Evolutionary conservation across 2,797 vertebrate species (phyloP).

Genomic region (Hydrocynus forskahlii): DNA sequence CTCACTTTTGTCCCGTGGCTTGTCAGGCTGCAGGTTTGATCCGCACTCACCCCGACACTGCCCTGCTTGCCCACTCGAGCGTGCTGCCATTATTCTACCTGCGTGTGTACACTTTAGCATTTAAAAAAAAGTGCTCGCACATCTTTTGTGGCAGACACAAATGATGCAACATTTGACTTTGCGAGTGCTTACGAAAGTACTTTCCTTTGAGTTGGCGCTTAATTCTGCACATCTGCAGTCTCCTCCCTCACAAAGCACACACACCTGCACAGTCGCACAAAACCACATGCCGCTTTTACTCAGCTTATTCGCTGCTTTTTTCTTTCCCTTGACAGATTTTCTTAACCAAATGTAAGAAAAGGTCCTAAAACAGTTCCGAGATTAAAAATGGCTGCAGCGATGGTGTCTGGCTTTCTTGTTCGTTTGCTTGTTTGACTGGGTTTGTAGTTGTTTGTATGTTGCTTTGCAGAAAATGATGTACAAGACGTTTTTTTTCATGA

Average conservation of each 20-base stretch:
- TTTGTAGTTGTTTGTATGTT: conserved; percentile 2
- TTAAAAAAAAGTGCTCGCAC: conserved; percentile 75
- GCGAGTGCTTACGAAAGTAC: conserved; percentile 80
- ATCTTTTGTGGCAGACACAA: conserved; percentile 71
- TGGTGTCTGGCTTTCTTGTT: not conserved
- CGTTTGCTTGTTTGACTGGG: not conserved
- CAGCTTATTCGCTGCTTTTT: conserved; percentile 14
- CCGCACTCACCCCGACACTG: conserved; percentile 57
- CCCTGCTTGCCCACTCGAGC: conserved; percentile 81
- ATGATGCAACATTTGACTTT: conserved; percentile 81
- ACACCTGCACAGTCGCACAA: conserved; percentile 51
- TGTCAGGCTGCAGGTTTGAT: conserved; percentile 39
- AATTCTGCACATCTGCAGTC: conserved; percentile 66
- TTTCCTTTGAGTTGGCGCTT: conserved; percentile 77
- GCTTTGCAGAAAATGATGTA: not conserved
- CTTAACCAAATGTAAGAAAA: conserved; percentile 22
- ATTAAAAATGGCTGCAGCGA: conserved; percentile 16
- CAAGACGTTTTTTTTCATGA: not conserved
- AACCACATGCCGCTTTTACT: conserved; percentile 39
- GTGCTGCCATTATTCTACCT: conserved; percentile 78
- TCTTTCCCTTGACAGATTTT: not conserved
- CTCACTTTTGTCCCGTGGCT: conserved; percentile 50
- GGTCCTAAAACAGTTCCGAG: conserved; percentile 18
- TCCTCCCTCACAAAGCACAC: conserved; percentile 62
- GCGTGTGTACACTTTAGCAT: conserved; percentile 72